Percentiles rank a stretch among this genome's conserved stretches.
These are phyloP conservation scores for Cydia strobilella DNA, from an alignment of 1,140 invertebrate genomes.

Conservation along the genomic window DNA sequence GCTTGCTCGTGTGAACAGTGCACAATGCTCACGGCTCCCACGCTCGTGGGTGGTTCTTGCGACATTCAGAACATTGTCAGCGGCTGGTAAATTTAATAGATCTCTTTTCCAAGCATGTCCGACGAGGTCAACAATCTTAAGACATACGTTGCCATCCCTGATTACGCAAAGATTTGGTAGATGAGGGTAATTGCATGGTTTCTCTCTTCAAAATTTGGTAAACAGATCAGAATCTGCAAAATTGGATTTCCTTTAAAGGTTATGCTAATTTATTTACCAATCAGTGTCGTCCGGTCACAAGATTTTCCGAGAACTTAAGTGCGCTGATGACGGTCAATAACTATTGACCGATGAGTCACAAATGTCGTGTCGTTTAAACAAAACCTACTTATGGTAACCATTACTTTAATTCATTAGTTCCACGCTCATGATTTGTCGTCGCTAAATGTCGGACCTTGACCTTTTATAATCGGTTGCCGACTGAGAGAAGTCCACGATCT, in stretches of 20 bases:
- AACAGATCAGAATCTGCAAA: neutral
- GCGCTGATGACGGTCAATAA: slow-evolving; percentile 24
- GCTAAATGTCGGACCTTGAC: neutral
- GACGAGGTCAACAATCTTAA: slow-evolving; percentile 2
- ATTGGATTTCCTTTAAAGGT: slow-evolving; percentile 1
- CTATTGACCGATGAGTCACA: slow-evolving; percentile 29
- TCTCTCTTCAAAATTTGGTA: neutral
- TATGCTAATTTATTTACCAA: slow-evolving; percentile 12
- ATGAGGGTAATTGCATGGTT: slow-evolving; percentile 2
- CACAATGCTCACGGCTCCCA: slow-evolving; percentile 54
- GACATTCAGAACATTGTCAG: slow-evolving; percentile 48
- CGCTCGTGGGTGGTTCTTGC: slow-evolving; percentile 54
- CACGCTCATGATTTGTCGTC: neutral
- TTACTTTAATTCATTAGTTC: neutral
- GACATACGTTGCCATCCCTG: neutral
- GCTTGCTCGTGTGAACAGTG: slow-evolving; percentile 60
- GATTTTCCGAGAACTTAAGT: slow-evolving; percentile 25
- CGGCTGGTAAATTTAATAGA: slow-evolving; percentile 35
- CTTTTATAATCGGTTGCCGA: slow-evolving; percentile 10
- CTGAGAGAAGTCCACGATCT: neutral
- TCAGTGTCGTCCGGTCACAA: slow-evolving; percentile 24
- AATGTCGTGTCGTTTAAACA: slow-evolving; percentile 6
- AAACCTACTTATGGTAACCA: slow-evolving; percentile 4
- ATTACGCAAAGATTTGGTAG: neutral
- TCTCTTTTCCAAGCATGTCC: slow-evolving; percentile 8